These are phyloP conservation scores for Nephrocerus scutellatus DNA, from an alignment of 2,888 invertebrate genomes.

Conservation along the genomic window DNA sequence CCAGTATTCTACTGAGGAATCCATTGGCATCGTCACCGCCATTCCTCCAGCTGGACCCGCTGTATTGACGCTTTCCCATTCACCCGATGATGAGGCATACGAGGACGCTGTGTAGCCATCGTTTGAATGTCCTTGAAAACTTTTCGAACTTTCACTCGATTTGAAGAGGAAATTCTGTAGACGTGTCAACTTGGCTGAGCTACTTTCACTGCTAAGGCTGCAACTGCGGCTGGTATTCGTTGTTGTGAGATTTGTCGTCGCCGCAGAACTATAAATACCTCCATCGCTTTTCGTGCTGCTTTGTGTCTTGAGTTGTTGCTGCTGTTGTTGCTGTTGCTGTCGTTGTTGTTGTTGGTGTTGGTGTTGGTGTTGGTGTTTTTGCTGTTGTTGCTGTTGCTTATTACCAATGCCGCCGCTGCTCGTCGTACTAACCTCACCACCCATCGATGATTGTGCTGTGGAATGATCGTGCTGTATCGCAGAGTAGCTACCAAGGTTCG, in stretches of 20 bases:
- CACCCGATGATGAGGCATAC: conserved; percentile 40
- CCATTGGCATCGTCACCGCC: too few relatives aligned
- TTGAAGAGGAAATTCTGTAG: conserved; percentile 44
- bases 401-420: conserved; percentile 12
- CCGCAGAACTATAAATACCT: neutral
- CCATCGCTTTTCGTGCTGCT: too few relatives aligned
- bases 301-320: too few relatives aligned
- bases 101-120: conserved; percentile 41
- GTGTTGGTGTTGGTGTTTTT: conserved; percentile 1
- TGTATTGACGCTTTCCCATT: conserved; percentile 40
- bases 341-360: conserved; percentile 2
- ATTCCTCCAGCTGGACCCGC: too few relatives aligned
- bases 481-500: conserved; percentile 32
- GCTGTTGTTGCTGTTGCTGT: conserved; percentile 14
- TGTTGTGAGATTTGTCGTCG: conserved; percentile 3
- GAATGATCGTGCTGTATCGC: conserved; percentile 29
- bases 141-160: conserved; percentile 38
- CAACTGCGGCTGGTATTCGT: conserved; percentile 34
- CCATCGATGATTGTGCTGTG: conserved; percentile 32
- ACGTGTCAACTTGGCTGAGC: conserved; percentile 35
- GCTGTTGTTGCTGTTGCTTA: conserved; percentile 8
- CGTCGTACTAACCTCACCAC: conserved; percentile 36
- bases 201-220: conserved; percentile 38
- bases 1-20: too few relatives aligned
- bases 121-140: conserved; percentile 38